Evolutionary conservation across 1,140 invertebrate genomes (phyloP).

Genomic region (Tetramorium parvispinum): DNA sequence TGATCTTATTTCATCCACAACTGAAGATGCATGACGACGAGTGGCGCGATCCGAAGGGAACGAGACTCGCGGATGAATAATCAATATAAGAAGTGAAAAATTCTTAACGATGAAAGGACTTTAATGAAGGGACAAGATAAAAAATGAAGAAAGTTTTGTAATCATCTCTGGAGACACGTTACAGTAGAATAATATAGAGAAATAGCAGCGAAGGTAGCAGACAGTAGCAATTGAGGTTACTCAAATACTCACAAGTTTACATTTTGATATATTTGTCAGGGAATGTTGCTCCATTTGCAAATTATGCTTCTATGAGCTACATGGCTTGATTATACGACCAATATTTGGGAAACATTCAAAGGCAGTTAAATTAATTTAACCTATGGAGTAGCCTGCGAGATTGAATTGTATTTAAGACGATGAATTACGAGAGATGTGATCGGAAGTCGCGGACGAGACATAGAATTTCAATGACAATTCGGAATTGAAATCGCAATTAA

Average conservation of each 20-base stretch:
- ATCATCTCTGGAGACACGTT: not conserved
- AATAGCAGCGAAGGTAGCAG: not conserved
- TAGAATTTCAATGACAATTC: slow-evolving; percentile 55
- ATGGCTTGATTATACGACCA: not conserved
- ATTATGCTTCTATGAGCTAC: slow-evolving; percentile 8
- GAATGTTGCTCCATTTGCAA: slow-evolving; percentile 33
- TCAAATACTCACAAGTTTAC: slow-evolving; percentile 37
- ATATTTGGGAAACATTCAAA: slow-evolving; percentile 53
- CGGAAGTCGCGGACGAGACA: slow-evolving; percentile 15
- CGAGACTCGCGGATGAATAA: slow-evolving; percentile 23
- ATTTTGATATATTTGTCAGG: slow-evolving; percentile 1
- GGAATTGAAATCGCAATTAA: slow-evolving; percentile 41
- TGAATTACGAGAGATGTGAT: not conserved
- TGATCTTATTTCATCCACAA: slow-evolving; percentile 13
- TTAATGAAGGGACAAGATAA: not conserved
- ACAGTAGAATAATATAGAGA: not conserved
- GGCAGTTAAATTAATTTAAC: slow-evolving; percentile 41
- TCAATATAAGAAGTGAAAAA: slow-evolving; percentile 1
- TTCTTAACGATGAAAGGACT: not conserved
- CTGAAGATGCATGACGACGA: slow-evolving; percentile 17
- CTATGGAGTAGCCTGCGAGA: not conserved
- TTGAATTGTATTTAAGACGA: slow-evolving; percentile 47
- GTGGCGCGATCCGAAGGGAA: not conserved
- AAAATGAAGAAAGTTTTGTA: not conserved
- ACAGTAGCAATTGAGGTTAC: slow-evolving; percentile 10